These are phyloP conservation scores for Heteractis magnifica DNA, from an alignment of 92 coral and sea anemone genomes.

Conservation along the genomic window DNA sequence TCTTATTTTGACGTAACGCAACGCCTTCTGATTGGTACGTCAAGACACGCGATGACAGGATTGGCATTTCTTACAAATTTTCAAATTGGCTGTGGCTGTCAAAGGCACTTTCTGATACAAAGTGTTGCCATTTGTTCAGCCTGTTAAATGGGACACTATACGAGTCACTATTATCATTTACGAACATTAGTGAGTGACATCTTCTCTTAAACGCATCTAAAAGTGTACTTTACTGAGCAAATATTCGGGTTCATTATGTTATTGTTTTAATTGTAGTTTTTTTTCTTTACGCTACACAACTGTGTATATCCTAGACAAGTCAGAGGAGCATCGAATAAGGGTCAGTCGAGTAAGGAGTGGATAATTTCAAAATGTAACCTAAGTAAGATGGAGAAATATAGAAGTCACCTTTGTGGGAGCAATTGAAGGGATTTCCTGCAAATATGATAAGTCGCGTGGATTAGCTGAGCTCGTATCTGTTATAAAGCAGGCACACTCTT, in stretches of 20 bases:
- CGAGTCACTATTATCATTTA: conserved; percentile 93
- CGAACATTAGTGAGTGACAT: conserved; percentile 95
- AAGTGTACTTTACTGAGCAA: conserved; percentile 97
- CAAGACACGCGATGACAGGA: conserved; percentile 99
- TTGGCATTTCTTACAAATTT: conserved; percentile 99
- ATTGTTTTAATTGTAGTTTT: conserved; percentile 83
- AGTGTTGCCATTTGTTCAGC: conserved; percentile 99
- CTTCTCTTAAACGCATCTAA: conserved; percentile 94
- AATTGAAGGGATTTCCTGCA: conserved; percentile 85
- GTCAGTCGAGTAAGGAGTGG: conserved; percentile 57
- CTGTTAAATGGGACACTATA: conserved; percentile 99
- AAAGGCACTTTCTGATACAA: conserved; percentile 96
- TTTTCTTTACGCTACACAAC: conserved; percentile 74
- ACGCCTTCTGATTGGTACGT: conserved; percentile 97
- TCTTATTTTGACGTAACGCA: conserved; percentile 96
- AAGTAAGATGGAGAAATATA: conserved; percentile 70
- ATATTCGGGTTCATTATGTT: conserved; percentile 98
- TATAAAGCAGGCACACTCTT: conserved; percentile 78
- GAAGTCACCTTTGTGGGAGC: conserved; percentile 83
- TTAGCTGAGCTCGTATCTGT: conserved; percentile 71
- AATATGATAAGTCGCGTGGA: conserved; percentile 84
- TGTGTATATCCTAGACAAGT: conserved; percentile 39
- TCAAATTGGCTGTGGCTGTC: conserved; percentile 99
- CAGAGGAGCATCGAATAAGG: conserved; percentile 28
- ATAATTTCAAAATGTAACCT: conserved; percentile 71